These are phyloP conservation scores for Loxodonta africana DNA, from an alignment of 2,113 vertebrate species.

Conservation along the genomic window DNA sequence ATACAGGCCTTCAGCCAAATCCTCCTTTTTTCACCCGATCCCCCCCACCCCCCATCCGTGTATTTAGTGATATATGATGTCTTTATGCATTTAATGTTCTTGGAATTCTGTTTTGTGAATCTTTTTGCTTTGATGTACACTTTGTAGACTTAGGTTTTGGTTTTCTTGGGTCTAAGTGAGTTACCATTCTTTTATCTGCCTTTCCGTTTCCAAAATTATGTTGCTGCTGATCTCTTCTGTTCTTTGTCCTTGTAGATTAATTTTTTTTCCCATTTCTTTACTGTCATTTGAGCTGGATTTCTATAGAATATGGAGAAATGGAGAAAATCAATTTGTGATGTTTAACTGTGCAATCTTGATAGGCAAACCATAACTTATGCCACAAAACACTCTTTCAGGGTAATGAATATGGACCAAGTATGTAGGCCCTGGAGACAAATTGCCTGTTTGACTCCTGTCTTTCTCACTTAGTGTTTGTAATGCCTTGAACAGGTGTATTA, in stretches of 20 bases:
- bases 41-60: too few relatives aligned
- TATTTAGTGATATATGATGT: not conserved
- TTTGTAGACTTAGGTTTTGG: conserved; percentile 8
- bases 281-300: conserved; percentile 34
- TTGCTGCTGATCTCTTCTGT: not conserved
- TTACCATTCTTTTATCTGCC: not conserved
- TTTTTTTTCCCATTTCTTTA: not conserved
- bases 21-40: not conserved
- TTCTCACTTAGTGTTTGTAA: conserved; percentile 30
- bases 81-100: not conserved
- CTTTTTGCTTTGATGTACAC: conserved; percentile 9
- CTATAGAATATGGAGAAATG: conserved; percentile 34
- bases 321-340: not conserved
- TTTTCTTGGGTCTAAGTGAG: not conserved
- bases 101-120: not conserved
- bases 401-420: not conserved
- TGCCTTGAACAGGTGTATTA: conserved; percentile 5
- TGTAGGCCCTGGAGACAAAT: not conserved
- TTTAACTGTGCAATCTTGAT: conserved; percentile 10
- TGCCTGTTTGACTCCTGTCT: not conserved
- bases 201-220: conserved; percentile 2
- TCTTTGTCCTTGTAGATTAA: conserved; percentile 42
- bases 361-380: conserved; percentile 20
- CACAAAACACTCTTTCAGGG: not conserved
- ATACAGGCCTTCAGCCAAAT: not conserved